These are phyloP conservation scores for Platorchestia sp. DNA, from an alignment of 1,140 invertebrate species.

Conservation along the genomic window DNA sequence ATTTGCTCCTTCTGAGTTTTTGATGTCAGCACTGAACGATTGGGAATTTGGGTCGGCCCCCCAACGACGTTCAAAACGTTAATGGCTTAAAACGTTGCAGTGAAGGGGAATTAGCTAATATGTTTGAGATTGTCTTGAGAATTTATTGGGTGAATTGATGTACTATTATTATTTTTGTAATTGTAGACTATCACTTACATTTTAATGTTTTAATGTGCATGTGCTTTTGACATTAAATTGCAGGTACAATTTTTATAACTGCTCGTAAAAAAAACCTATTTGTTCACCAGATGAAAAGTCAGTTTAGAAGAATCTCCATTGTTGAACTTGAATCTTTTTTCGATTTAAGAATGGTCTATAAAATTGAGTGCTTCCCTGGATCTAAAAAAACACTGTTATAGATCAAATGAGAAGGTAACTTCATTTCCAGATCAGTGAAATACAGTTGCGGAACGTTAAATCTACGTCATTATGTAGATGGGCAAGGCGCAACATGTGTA, in stretches of 20 bases:
- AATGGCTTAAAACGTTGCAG: not conserved
- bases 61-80: not conserved
- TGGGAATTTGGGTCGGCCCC: not conserved
- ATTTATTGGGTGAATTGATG: not conserved
- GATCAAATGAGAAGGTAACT: not conserved
- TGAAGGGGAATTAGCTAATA: not conserved
- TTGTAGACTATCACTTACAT: no score
- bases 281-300: not conserved
- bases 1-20: not conserved
- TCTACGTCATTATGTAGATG: not conserved
- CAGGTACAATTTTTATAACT: not conserved
- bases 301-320: not conserved
- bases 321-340: not conserved
- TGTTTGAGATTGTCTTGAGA: not conserved
- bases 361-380: not conserved
- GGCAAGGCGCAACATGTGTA: no score
- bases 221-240: no score
- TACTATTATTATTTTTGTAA: not conserved
- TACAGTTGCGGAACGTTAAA: not conserved
- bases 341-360: not conserved
- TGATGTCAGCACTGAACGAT: not conserved
- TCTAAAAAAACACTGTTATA: not conserved
- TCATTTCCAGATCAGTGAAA: not conserved
- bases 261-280: not conserved
- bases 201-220: no score